Percentiles rank a stretch among this genome's conserved stretches.
Evolutionary conservation across 2,888 invertebrate species (phyloP).

Genomic region (Agrotis ipsilon): DNA sequence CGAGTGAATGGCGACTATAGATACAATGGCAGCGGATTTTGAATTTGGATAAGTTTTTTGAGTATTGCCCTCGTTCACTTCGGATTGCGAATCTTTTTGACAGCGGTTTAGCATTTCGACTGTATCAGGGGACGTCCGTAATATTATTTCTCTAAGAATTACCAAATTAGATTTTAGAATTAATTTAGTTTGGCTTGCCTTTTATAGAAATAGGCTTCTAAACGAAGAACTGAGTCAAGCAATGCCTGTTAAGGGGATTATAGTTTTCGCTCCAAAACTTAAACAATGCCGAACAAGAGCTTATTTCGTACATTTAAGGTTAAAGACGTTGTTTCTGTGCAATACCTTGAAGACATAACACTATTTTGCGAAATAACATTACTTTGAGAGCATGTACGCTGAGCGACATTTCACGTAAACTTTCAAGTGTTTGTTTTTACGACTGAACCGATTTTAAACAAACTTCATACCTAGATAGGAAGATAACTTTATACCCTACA

Average conservation of each 20-base stretch:
- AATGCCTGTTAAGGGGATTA: conserved; percentile 39
- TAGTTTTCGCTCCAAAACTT: conserved; percentile 49
- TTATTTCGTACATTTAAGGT: conserved; percentile 19
- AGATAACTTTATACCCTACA: too few species aligned
- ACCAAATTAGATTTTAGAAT: conserved; percentile 39
- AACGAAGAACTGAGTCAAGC: conserved; percentile 49
- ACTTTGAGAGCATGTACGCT: neutral
- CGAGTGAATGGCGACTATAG: conserved; percentile 84
- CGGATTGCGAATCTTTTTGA: conserved; percentile 50
- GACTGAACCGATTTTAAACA: too few species aligned
- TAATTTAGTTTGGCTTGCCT: conserved; percentile 19
- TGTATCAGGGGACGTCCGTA: conserved; percentile 3
- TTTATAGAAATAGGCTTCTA: conserved; percentile 38
- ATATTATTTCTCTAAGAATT: conserved; percentile 18
- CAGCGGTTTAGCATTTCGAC: conserved; percentile 15
- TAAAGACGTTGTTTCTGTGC: conserved; percentile 8
- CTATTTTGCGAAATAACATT: conserved; percentile 18
- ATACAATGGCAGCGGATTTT: conserved; percentile 80
- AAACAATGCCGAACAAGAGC: conserved; percentile 34
- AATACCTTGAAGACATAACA: conserved; percentile 16
- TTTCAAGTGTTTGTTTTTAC: too few species aligned
- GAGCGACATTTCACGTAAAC: too few species aligned
- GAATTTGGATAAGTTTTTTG: conserved; percentile 73
- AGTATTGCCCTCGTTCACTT: conserved; percentile 42
- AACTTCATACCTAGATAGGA: too few species aligned